Evolutionary conservation across 2,888 invertebrate genomes (phyloP), one percentile per base, ranked within the genome.

Genomic region (Eristalis arbustorum): DNA sequence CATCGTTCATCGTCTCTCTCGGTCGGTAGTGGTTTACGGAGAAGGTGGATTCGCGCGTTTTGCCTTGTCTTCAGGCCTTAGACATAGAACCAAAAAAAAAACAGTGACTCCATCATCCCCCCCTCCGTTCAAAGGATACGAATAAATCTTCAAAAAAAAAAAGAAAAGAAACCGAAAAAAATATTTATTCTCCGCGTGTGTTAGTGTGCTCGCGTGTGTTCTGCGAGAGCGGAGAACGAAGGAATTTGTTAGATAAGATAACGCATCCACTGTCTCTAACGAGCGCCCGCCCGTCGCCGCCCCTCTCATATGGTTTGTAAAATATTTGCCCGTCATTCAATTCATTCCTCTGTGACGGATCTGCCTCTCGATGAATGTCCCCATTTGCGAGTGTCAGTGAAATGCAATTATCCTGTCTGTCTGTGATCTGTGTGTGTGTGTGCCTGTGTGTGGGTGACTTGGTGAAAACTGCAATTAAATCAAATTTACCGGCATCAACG

Each of bases 1-100:
- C 87, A 79, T 75, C 69, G 83, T 87, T 87, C 78, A 87, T 87
- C 78, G 78, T 87, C 87, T 83, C 83, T 79, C 83, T 83, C 83
- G 87, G 87, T 87, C 87, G 87, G 87, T 75, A 83, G 83, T 87
- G 78, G 78, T 83, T 63, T 75, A 14, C 77, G 83, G 78, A 81
- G n/a, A 66, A 71, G 67, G 34, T 67, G 78, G 71, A 78, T 83
- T 75, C 82, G 87, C 74, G 83, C 74, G 66, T 66, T 63, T 80
- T 80, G 25, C 68, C 56, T 62, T 31, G 31, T 59, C n/a, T 42
- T 42, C 71, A 73, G n/a, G 42, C 23, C 81, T 77, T 57, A 85
- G 77, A 82, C 77, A 83, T 72, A 83, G 73, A 42, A 76, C 34
- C 18, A 40, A 56, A 77, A 73, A 34, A 31, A 37, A 31, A 74